Percentiles rank a stretch among this genome's conserved stretches.
phyloP scores from a whole-genome alignment of 2,113 vertebrate species.

The Aldabrachelys gigantea region DNA sequence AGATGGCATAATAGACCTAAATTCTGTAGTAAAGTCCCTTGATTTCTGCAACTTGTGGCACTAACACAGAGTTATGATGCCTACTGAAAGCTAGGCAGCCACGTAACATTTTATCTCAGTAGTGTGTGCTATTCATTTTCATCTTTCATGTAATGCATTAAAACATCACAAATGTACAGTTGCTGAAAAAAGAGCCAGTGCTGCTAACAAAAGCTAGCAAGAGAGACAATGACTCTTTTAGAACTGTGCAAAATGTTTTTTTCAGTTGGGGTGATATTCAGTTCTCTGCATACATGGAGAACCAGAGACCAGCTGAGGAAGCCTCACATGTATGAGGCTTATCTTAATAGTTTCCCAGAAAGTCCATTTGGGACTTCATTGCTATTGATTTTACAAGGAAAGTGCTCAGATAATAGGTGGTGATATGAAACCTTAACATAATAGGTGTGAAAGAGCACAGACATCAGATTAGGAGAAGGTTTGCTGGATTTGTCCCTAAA shows the following conservation, averaged over 20 bases:
- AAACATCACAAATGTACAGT: background rate
- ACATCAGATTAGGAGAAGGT: background rate
- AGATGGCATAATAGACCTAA: conserved; percentile 53
- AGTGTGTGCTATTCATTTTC: background rate
- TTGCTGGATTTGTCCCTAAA: background rate
- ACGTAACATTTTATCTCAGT: background rate
- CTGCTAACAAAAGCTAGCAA: background rate
- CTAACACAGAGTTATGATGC: conserved; percentile 36
- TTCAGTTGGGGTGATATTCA: background rate
- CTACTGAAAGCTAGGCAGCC: background rate
- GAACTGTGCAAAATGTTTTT: background rate
- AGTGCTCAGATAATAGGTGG: background rate
- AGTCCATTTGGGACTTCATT: background rate
- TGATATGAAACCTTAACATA: background rate
- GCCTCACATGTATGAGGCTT: background rate
- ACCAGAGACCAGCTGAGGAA: background rate
- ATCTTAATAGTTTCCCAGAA: fast-evolving
- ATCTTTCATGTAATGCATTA: background rate
- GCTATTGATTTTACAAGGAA: background rate
- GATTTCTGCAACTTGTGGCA: conserved; percentile 32
- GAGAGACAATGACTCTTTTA: background rate
- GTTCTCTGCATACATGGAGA: background rate
- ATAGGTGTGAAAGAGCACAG: background rate
- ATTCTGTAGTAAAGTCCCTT: conserved; percentile 43
- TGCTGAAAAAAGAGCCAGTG: background rate